Percentiles rank a stretch among this genome's conserved stretches.
Conservation (phyloP, 23 tunicate genomes). For the Oikopleura dioica region DNA sequence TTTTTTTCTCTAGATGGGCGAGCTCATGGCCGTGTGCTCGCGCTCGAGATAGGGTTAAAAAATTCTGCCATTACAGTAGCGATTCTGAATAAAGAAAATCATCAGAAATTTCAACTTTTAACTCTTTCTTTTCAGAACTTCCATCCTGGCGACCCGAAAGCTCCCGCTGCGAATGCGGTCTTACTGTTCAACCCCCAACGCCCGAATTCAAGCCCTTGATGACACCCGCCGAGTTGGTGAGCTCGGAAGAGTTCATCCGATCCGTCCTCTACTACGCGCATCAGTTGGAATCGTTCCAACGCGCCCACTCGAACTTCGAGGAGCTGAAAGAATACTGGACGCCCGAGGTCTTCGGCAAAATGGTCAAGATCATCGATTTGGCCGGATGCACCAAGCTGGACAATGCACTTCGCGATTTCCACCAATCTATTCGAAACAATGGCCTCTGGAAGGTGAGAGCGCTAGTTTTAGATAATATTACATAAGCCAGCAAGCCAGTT, state of each 20-base stretch:
- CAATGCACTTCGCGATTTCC: neutral
- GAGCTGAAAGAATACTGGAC: neutral
- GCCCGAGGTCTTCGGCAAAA: neutral
- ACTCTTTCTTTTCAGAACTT: neutral
- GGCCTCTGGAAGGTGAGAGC: constrained; percentile 13
- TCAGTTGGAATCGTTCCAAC: neutral
- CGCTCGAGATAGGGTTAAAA: too few relatives aligned
- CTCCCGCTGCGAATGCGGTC: neutral
- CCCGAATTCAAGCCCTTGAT: too few relatives aligned
- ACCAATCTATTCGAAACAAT: neutral
- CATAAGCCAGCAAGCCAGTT: too few relatives aligned
- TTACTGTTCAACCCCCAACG: neutral
- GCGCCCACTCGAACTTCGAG: neutral
- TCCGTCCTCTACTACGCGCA: constrained; percentile 10
- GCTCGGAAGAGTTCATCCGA: neutral
- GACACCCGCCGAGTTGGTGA: neutral
- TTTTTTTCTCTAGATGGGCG: too few relatives aligned
- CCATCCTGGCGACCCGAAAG: neutral
- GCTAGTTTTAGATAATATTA: too few relatives aligned
- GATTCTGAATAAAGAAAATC: too few relatives aligned
- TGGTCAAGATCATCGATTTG: neutral
- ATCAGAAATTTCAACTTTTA: too few relatives aligned
- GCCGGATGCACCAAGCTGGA: constrained; percentile 1
- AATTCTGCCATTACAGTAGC: too few relatives aligned
- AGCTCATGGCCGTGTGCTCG: too few relatives aligned